A percentile compares a stretch with the other conserved stretches of the same genome.
phyloP scores from a whole-genome alignment of 1,140 invertebrate genomes.

The Caenorhabditis inopinata region DNA sequence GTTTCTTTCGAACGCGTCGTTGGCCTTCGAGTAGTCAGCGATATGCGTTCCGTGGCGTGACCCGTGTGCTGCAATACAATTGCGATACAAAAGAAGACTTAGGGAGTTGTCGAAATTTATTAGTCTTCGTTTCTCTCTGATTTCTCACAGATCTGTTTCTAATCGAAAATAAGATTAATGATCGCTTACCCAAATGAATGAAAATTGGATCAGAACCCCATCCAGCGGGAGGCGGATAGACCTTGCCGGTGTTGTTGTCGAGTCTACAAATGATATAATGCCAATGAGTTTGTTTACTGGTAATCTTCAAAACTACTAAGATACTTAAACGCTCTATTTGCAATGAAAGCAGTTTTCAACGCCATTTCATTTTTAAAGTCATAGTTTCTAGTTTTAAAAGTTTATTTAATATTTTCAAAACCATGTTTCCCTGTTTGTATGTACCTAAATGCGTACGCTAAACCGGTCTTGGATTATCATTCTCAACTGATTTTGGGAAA shows the following conservation, averaged over 20 bases:
- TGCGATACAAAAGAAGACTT: not conserved
- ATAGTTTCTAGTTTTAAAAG: no score
- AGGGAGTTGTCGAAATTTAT: not conserved
- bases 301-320: no score
- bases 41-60: conserved; percentile 42
- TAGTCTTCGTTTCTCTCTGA: not conserved
- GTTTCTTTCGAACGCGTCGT: conserved; percentile 41
- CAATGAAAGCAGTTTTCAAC: no score
- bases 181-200: conserved; percentile 42
- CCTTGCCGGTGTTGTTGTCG: conserved; percentile 42
- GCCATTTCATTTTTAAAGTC: no score
- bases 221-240: conserved; percentile 38
- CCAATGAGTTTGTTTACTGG: not conserved
- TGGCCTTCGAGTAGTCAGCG: conserved; percentile 46
- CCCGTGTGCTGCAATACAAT: conserved; percentile 48
- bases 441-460: not conserved
- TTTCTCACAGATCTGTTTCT: not conserved
- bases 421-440: not conserved
- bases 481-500: conserved; percentile 33
- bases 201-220: conserved; percentile 47
- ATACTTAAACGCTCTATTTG: no score
- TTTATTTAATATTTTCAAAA: not conserved
- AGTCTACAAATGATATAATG: conserved; percentile 26
- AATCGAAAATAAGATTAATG: not conserved
- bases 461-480: conserved; percentile 22